Evolutionary conservation across 2,797 vertebrate genomes (phyloP), one percentile per base, ranked within the genome.

Genomic region (Leptatherina wallacei): DNA sequence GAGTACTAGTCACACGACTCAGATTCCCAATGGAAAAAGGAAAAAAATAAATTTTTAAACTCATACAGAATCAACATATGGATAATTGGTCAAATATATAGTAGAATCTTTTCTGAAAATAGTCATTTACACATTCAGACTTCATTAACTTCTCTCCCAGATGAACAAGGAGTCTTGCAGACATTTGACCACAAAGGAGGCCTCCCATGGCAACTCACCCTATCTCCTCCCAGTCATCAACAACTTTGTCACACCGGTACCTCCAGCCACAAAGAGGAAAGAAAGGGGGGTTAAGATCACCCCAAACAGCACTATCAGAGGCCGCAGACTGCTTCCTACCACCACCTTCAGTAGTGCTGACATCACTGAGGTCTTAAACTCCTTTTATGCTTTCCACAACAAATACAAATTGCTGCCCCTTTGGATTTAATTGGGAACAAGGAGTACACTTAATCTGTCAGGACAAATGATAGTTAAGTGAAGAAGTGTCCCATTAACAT

Each of bases 181-280:
- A 75, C 79, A 84, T 27, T 47, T 85, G 77, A 93, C 75, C 24
- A 72, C 85, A 0, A 10, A 63, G 69, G 94, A 95, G 32, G 75
- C 83, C 59, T 72, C 88, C 51, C 66, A 60, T 1, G 92, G 85
- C 6, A 59, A 90, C 49, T 96, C 96, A 0, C 93, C 93, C 0
- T 96, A 95, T 73, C 94, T 91, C 20, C 94, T 97, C 64, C 96
- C 97, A 0, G 88, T 94, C 71, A 90, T 96, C 81, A 95, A 92
- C 69, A 95, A 87, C 70, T 94, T 90, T 0, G 56, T 93, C 70
- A 92, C 91, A 24, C 96, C 97, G 0, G 89, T 93, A 68, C 97
- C 96, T 2, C 96, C 96, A 0, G 84, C 92, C 13, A 88, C 83
- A 0, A 95, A 93, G 79, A 95, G 88, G 67, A 91, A 52, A 75